Percentiles rank a stretch among this genome's conserved stretches.
These are phyloP conservation scores for Notiomystis cincta DNA, from an alignment of 2,113 vertebrate genomes.

Conservation along the genomic window DNA sequence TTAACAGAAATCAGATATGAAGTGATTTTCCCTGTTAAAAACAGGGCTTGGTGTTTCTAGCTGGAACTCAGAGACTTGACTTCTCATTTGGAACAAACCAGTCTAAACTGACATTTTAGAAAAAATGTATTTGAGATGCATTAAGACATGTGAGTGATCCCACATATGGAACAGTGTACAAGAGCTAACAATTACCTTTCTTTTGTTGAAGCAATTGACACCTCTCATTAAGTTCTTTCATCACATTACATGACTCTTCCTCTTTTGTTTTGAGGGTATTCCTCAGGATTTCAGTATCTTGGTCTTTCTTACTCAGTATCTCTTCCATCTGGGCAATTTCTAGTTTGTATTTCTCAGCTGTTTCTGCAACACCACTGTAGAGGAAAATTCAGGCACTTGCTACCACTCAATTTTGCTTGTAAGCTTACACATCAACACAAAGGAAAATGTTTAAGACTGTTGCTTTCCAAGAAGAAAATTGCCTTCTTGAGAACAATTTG, in stretches of 20 bases:
- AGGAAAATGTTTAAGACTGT: not conserved
- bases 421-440: not conserved
- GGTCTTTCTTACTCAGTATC: slow-evolving; percentile 73
- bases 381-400: not conserved
- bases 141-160: not conserved
- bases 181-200: slow-evolving; percentile 75
- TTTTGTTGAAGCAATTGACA: slow-evolving; percentile 81
- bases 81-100: not conserved
- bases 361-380: slow-evolving; percentile 73
- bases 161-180: not conserved
- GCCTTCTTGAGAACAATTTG: not conserved
- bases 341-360: slow-evolving; percentile 71
- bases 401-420: not conserved
- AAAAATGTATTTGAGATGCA: not conserved
- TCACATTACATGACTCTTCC: slow-evolving; percentile 73
- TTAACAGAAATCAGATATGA: not conserved
- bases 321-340: slow-evolving; percentile 67
- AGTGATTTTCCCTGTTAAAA: not conserved
- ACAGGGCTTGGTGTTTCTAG: not conserved
- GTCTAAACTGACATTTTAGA: not conserved
- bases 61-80: not conserved
- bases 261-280: slow-evolving; percentile 76
- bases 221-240: slow-evolving; percentile 77
- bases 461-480: not conserved
- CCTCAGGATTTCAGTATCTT: slow-evolving; percentile 74